These are phyloP conservation scores for Desmodus rotundus DNA, from an alignment of 2,113 vertebrate genomes.

Conservation along the genomic window DNA sequence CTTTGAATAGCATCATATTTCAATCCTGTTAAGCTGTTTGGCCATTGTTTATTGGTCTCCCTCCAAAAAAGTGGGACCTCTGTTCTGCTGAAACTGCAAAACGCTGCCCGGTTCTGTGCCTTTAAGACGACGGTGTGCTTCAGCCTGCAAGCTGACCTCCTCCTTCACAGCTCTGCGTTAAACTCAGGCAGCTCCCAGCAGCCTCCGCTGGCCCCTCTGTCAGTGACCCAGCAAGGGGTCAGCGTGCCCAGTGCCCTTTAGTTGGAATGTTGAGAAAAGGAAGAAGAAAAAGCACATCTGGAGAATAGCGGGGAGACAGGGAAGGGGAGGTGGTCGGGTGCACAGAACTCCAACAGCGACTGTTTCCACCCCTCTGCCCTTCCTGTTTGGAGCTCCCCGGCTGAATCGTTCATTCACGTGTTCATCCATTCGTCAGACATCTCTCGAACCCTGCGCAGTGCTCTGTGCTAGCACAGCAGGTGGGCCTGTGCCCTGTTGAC, in stretches of 20 bases:
- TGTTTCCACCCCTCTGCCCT: accelerated
- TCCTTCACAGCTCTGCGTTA: not conserved
- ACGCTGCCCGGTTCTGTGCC: not conserved
- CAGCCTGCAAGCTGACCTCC: not conserved
- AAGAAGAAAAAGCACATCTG: not conserved
- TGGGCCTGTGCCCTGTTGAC: accelerated
- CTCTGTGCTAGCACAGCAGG: not conserved
- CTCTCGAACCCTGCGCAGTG: not conserved
- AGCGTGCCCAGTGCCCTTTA: not conserved
- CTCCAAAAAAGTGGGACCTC: conserved; percentile 59
- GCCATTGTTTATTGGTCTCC: conserved; percentile 39
- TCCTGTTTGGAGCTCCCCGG: not conserved
- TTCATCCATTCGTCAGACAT: not conserved
- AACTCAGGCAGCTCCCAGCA: not conserved
- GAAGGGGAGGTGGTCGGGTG: not conserved
- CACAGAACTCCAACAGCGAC: not conserved
- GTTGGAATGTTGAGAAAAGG: not conserved
- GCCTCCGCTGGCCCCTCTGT: not conserved
- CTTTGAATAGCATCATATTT: conserved; percentile 64
- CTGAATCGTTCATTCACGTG: accelerated
- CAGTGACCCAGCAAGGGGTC: conserved; percentile 11
- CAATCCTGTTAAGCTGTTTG: conserved; percentile 61
- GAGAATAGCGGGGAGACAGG: not conserved
- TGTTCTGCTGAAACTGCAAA: conserved; percentile 52
- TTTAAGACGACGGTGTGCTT: not conserved